A percentile compares a stretch with the other conserved stretches of the same genome.
These are phyloP conservation scores for Temnothorax ravouxi DNA, from an alignment of 2,888 invertebrate genomes.

Conservation along the genomic window DNA sequence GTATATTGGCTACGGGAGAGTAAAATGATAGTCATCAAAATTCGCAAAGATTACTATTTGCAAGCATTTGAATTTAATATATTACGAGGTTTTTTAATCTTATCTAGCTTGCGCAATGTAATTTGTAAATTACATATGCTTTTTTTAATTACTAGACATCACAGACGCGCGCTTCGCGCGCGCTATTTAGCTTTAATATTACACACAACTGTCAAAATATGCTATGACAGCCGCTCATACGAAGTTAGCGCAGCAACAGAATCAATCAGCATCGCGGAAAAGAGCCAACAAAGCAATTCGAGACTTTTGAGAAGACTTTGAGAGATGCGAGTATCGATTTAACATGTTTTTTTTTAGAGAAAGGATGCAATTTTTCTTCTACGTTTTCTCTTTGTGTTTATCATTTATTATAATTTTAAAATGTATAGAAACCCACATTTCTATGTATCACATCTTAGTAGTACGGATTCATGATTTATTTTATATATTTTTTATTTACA, in stretches of 20 bases:
- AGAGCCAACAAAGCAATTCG: too few species aligned
- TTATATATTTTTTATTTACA: neutral
- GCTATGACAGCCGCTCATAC: too few species aligned
- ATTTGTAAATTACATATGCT: neutral
- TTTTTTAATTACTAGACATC: neutral
- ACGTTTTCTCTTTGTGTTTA: neutral
- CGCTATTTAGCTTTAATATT: too few species aligned
- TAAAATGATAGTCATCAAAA: neutral
- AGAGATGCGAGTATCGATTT: too few species aligned
- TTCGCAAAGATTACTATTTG: neutral
- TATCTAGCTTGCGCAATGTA: neutral
- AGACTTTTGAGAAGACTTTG: too few species aligned
- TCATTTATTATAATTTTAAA: neutral
- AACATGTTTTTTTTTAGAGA: too few species aligned
- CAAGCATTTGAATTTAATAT: neutral
- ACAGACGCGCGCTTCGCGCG: too few species aligned
- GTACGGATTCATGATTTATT: neutral
- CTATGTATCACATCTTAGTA: neutral
- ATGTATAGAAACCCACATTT: neutral
- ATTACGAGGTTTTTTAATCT: neutral
- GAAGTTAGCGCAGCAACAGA: too few species aligned
- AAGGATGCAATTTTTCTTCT: neutral
- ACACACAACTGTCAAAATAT: too few species aligned
- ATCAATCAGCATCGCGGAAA: too few species aligned
- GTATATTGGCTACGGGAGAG: neutral